Conservation (phyloP, 2,113 vertebrate species). For the Oryzias celebensis region DNA sequence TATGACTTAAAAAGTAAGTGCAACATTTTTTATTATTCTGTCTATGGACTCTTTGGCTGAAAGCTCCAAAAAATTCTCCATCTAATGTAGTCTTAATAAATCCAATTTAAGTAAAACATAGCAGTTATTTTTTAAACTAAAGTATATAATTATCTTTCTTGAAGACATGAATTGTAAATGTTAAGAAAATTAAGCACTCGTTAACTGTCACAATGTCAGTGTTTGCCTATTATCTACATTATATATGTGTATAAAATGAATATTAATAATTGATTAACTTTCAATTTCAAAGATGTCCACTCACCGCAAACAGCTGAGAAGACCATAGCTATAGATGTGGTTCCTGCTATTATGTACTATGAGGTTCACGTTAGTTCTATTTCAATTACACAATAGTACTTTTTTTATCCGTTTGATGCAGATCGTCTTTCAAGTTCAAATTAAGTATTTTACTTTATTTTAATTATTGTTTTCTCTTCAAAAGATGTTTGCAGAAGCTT, state of each 20-base stretch:
- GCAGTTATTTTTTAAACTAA: too few species aligned
- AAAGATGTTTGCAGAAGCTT: conserved; percentile 2
- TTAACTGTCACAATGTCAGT: conserved; percentile 34
- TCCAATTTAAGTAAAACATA: too few species aligned
- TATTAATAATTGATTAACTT: conserved; percentile 77
- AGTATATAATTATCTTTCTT: not conserved
- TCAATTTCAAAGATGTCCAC: conserved; percentile 54
- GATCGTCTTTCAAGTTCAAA: too few species aligned
- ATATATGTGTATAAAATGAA: conserved; percentile 57
- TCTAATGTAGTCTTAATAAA: too few species aligned
- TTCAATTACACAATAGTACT: not conserved
- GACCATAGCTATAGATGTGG: conserved; percentile 21
- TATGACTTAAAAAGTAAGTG: conserved; percentile 48
- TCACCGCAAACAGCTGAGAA: conserved; percentile 44
- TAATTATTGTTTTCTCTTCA: not conserved
- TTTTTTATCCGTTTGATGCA: not conserved
- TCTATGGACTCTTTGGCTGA: too few species aligned
- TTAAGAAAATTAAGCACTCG: conserved; percentile 18
- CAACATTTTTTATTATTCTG: too few species aligned
- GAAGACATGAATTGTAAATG: conserved; percentile 36
- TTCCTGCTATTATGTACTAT: not conserved
- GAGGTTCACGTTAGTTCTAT: not conserved
- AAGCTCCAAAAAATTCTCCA: too few species aligned
- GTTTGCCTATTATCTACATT: conserved; percentile 30
- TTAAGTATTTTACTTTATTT: not conserved